phyloP scores from a whole-genome alignment of 2,113 vertebrate species.

The Colistium nudipinnis region DNA sequence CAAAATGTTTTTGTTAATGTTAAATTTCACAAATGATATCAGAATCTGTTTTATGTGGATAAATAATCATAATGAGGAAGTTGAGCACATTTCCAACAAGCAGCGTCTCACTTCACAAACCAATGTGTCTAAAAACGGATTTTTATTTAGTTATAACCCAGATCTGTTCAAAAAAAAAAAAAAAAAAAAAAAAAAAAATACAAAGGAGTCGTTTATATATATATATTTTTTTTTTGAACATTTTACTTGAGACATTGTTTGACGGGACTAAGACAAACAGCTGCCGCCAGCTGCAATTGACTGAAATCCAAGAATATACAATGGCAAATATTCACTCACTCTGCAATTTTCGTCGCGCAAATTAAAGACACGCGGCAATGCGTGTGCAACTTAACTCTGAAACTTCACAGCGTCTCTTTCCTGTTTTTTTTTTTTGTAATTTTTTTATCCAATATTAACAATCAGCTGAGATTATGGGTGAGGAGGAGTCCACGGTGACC shows the following conservation, averaged over 20 bases:
- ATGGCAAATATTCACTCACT: constrained; percentile 42
- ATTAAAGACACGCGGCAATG: constrained; percentile 20
- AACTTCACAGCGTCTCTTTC: not conserved
- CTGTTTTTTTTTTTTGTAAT: not conserved
- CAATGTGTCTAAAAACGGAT: no score
- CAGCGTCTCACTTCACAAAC: no score
- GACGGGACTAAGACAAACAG: not conserved
- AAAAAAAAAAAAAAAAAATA: no score
- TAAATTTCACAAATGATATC: no score
- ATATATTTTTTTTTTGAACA: no score
- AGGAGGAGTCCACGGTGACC: constrained; percentile 59
- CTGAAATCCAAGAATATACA: constrained; percentile 47
- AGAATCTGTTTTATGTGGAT: no score
- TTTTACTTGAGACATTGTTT: constrained; percentile 2
- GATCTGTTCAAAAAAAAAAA: no score
- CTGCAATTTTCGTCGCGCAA: constrained; percentile 28
- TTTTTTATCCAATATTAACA: no score
- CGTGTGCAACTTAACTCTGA: constrained; percentile 9
- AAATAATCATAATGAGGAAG: no score
- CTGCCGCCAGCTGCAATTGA: constrained; percentile 42
- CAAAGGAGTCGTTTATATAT: no score
- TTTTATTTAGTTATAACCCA: not conserved
- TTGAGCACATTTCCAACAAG: no score
- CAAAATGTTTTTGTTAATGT: no score
- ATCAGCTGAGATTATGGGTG: constrained; percentile 33